These are phyloP conservation scores for Typhlichthys eigenmanni DNA, from an alignment of 2,797 vertebrate genomes.

Conservation along the genomic window DNA sequence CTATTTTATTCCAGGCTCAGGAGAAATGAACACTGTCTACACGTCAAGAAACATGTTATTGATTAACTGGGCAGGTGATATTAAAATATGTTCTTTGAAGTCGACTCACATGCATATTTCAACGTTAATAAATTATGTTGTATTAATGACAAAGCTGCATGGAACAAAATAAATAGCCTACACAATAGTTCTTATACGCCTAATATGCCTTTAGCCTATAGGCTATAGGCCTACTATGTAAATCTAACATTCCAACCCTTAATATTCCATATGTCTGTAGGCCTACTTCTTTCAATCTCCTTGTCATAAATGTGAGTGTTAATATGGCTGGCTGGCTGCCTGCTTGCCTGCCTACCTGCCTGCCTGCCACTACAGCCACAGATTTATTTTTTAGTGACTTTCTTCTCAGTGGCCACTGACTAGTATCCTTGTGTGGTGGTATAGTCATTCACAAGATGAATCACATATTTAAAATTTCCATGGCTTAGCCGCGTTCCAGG, in stretches of 20 bases:
- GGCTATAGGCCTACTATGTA: too few species aligned
- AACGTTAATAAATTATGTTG: too few species aligned
- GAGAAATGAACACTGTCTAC: constrained; percentile 70
- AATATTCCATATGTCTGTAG: too few species aligned
- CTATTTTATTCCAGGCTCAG: constrained; percentile 68
- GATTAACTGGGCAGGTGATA: constrained; percentile 52
- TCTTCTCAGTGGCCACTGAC: constrained; percentile 46
- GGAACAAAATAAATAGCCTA: too few species aligned
- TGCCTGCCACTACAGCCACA: constrained; percentile 40
- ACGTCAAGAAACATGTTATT: constrained; percentile 61
- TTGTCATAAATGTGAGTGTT: too few species aligned
- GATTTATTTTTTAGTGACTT: constrained; percentile 63
- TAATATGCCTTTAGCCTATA: too few species aligned
- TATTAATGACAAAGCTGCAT: too few species aligned
- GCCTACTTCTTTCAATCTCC: too few species aligned
- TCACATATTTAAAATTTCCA: constrained; percentile 78
- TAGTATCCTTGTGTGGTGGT: constrained; percentile 46
- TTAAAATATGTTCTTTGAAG: constrained; percentile 36
- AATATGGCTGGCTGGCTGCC: constrained; percentile 29
- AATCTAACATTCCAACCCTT: too few species aligned
- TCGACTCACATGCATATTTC: too few species aligned
- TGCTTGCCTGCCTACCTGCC: background rate
- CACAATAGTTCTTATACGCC: too few species aligned
- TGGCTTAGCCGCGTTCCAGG: constrained; percentile 68
- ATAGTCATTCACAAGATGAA: constrained; percentile 73